These are phyloP conservation scores for Origma solitaria DNA, from an alignment of 2,113 vertebrate species.

Conservation along the genomic window DNA sequence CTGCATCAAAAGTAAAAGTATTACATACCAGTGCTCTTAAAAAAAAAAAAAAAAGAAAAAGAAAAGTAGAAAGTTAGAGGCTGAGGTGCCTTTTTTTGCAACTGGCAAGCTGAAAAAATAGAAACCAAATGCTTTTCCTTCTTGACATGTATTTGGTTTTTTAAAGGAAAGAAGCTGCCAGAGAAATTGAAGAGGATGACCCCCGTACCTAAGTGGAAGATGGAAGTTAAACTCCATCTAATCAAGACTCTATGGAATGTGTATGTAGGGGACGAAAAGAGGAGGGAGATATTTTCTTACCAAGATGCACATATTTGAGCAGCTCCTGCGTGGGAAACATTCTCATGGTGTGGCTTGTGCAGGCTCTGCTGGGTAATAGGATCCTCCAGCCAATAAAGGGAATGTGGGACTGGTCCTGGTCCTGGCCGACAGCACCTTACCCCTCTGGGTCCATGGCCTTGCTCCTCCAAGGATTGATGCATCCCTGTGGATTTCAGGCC, in stretches of 20 bases:
- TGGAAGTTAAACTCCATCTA: not conserved
- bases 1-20: not conserved
- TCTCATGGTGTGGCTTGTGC: not conserved
- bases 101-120: not conserved
- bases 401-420: not conserved
- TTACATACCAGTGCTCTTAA: not conserved
- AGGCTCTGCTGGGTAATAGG: not conserved
- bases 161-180: not conserved
- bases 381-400: not conserved
- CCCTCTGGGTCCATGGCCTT: not conserved
- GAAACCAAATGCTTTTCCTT: not conserved
- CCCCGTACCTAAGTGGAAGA: not conserved
- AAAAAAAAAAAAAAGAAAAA: not conserved
- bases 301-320: not conserved
- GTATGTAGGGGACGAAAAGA: not conserved
- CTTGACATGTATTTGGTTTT: not conserved
- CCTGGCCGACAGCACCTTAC: not conserved
- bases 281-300: not conserved
- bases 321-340: rapidly evolving
- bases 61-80: not conserved
- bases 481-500: not conserved
- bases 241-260: not conserved
- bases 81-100: not conserved
- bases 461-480: not conserved
- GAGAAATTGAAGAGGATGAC: not conserved